A percentile compares a stretch with the other conserved stretches of the same genome.
phyloP scores from a whole-genome alignment of 2,797 vertebrate genomes.

The Microchirus variegatus region DNA sequence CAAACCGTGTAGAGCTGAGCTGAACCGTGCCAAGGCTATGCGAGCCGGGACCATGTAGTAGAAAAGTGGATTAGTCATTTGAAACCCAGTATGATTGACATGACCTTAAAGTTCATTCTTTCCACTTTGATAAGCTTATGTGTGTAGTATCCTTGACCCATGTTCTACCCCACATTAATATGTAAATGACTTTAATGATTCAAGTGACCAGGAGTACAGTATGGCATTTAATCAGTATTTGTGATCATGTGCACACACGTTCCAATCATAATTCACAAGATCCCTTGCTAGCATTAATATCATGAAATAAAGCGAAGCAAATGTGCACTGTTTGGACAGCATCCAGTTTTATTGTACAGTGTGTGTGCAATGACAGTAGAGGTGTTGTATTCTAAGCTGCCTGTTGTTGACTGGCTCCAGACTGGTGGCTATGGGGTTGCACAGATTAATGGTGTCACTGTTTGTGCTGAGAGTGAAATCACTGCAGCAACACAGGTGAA shows the following conservation, averaged over 20 bases:
- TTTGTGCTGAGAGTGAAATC: slow-evolving; percentile 1
- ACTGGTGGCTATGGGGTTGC: background rate
- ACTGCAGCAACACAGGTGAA: slow-evolving; percentile 2
- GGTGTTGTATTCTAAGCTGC: no score
- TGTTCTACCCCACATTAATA: background rate
- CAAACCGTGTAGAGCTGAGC: no score
- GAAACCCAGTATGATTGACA: slow-evolving; percentile 21
- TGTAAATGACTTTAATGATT: slow-evolving; percentile 23
- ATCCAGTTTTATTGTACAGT: no score
- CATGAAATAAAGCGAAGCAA: no score
- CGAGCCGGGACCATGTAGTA: no score
- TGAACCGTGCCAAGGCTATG: no score
- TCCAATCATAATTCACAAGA: background rate
- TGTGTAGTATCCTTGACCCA: slow-evolving; percentile 39
- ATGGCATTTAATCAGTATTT: slow-evolving; percentile 15
- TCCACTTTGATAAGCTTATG: slow-evolving; percentile 13
- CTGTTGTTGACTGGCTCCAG: no score
- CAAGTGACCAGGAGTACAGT: slow-evolving; percentile 4
- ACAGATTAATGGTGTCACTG: background rate
- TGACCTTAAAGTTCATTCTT: slow-evolving; percentile 27
- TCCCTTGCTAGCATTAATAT: no score
- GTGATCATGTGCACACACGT: background rate
- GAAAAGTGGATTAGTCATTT: no score
- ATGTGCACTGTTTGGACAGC: no score
- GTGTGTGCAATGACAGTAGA: no score